phyloP scores from a whole-genome alignment of 1,140 invertebrate species.

The Pachyrhynchus sulphureomaculatus region DNA sequence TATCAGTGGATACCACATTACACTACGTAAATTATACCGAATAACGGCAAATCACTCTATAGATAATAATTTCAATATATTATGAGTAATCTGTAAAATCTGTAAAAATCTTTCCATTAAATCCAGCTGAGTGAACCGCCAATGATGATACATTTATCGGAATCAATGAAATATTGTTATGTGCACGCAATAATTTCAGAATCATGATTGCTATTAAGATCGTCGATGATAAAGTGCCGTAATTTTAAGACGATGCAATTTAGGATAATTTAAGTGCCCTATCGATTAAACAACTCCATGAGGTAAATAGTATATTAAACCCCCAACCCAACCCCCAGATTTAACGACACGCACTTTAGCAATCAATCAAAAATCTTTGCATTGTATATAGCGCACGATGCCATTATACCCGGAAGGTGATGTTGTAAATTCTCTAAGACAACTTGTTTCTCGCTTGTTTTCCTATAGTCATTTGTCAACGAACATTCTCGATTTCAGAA shows the following conservation, averaged over 20 bases:
- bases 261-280: conserved; percentile 30
- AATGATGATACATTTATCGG: background rate
- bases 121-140: background rate
- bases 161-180: conserved; percentile 10
- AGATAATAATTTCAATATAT: too few species aligned
- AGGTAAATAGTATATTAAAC: background rate
- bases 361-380: conserved; percentile 20
- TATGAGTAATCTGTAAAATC: too few species aligned
- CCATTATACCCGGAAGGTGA: conserved; percentile 5
- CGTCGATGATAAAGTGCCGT: conserved; percentile 23
- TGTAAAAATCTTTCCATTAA: too few species aligned
- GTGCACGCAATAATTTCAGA: conserved; percentile 12
- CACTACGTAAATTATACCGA: too few species aligned
- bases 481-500: too few species aligned
- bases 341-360: conserved; percentile 18
- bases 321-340: background rate
- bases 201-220: conserved; percentile 19
- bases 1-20: too few species aligned
- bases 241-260: conserved; percentile 33
- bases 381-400: conserved; percentile 1
- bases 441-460: background rate
- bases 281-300: conserved; percentile 30
- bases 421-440: conserved; percentile 14
- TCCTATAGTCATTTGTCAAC: conserved; percentile 2
- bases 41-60: too few species aligned